Evolutionary conservation across 2,113 vertebrate species (phyloP).

Genomic region (Silurus glanis): DNA sequence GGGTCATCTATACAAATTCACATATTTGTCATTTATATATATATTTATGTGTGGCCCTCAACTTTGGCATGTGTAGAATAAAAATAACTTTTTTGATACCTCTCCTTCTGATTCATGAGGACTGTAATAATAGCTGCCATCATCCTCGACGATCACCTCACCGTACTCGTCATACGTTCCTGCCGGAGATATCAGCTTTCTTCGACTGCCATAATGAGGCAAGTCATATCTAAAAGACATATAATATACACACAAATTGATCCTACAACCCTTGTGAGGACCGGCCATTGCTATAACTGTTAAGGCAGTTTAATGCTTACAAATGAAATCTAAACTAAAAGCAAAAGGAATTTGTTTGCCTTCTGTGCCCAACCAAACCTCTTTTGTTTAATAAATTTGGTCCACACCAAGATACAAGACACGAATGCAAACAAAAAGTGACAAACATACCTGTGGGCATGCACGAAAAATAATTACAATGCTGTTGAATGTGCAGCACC

Average conservation of each 20-base stretch:
- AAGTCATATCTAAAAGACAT: conserved; percentile 86
- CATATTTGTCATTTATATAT: not conserved
- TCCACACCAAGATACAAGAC: conserved; percentile 33
- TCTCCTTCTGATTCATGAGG: conserved; percentile 87
- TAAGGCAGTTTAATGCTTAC: not conserved
- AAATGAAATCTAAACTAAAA: not conserved
- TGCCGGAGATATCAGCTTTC: conserved; percentile 86
- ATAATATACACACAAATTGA: conserved; percentile 11
- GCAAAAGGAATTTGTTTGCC: not conserved
- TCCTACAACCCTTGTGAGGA: not conserved
- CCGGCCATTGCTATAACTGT: not conserved
- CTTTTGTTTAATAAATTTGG: not conserved
- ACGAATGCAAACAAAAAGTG: conserved; percentile 18
- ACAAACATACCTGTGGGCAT: conserved; percentile 26
- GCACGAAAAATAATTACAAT: not conserved
- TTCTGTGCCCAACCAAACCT: not conserved
- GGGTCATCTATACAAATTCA: conserved; percentile 3
- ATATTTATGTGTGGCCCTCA: not conserved
- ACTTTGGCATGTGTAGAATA: not conserved
- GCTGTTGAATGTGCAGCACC: conserved; percentile 4
- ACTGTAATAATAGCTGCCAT: conserved; percentile 88
- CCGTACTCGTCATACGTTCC: conserved; percentile 93
- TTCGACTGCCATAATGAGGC: conserved; percentile 94
- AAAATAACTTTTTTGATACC: conserved; percentile 66
- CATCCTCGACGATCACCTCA: conserved; percentile 88